Evolutionary conservation across 2,113 vertebrate species (phyloP), one percentile per base, ranked within the genome.

Genomic region (Myotis yumanensis): DNA sequence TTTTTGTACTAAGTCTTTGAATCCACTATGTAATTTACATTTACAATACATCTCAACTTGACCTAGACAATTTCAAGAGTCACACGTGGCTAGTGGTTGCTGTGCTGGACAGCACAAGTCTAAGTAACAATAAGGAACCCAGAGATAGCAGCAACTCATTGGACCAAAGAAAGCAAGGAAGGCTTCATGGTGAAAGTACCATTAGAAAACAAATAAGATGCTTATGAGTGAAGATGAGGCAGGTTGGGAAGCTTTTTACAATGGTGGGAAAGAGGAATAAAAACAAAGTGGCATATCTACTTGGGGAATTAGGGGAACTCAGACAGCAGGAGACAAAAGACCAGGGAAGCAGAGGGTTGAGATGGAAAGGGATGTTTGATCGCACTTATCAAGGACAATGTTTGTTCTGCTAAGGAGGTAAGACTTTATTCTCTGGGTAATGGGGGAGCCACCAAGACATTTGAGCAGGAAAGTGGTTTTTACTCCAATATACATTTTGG

Each of bases 201-300:
- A 92, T 0, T 93, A 59, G 22, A 85, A 92, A 93, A 81, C 80
- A 94, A 83, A 52, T 51, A 86, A 93, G 16, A 51, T 80, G 20
- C 22, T 83, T 17, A 76, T 54, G 22, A 18, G 22, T 46, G 28
- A 73, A 92, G 32, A 40, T 54, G 28, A 18, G 32, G 6, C 22
- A 91, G 32, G 16, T n/a, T 72, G 64, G 62, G 22, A 66, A 91
- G 35, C 32, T 69, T 46, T 73, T 91, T 68, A 89, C 22, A 90
- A 40, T 62, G 8, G 9, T 51, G 22, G 12, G 20, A 75, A 95
- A 95, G 35, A 54, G 83, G 54, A 95, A 79, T 4, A 86, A 77
- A 89, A 95, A 35, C 48, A 37, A 43, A 86, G 10, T 71, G 43
- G 23, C 25, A 83, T 28, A 28, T 32, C 54, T 46, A 72, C 84